Conservation (phyloP, 2,888 invertebrate genomes). For the Parochlus steinenii region DNA sequence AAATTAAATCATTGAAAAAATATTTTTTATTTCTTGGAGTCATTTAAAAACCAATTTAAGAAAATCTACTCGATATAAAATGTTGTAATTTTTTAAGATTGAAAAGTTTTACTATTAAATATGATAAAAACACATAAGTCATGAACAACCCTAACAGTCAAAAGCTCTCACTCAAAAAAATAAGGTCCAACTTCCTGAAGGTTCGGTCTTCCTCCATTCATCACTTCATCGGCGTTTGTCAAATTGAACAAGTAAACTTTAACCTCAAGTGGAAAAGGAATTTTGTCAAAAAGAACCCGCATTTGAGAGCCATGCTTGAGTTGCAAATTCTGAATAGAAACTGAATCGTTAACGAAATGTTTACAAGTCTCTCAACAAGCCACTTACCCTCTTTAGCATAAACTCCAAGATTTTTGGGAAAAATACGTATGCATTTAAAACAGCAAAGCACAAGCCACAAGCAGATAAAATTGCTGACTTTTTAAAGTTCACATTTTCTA, state of each 20-base stretch:
- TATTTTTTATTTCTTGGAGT: background rate
- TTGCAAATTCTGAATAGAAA: slow-evolving; percentile 45
- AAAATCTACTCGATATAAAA: too few species aligned
- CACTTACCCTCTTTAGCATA: slow-evolving; percentile 4
- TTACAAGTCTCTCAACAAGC: background rate
- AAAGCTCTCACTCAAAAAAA: slow-evolving; percentile 57
- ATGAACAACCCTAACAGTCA: too few species aligned
- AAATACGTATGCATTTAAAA: slow-evolving; percentile 3
- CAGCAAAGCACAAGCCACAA: slow-evolving; percentile 2
- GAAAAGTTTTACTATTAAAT: too few species aligned
- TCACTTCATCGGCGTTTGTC: slow-evolving; percentile 58
- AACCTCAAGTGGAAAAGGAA: slow-evolving; percentile 61
- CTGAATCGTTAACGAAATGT: slow-evolving; percentile 10
- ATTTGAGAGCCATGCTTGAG: slow-evolving; percentile 57
- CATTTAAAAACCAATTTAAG: too few species aligned
- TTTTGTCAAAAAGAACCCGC: slow-evolving; percentile 60
- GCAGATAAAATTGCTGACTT: slow-evolving; percentile 4
- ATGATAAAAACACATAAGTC: too few species aligned
- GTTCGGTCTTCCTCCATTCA: slow-evolving; percentile 51
- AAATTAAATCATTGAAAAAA: background rate
- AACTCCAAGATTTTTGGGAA: slow-evolving; percentile 3
- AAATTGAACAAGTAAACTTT: slow-evolving; percentile 67
- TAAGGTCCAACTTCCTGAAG: slow-evolving; percentile 68
- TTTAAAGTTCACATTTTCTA: slow-evolving; percentile 2
- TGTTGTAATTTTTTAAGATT: too few species aligned